Evolutionary conservation across 2,888 invertebrate species (phyloP).

Genomic region (Perizoma affinitatum): DNA sequence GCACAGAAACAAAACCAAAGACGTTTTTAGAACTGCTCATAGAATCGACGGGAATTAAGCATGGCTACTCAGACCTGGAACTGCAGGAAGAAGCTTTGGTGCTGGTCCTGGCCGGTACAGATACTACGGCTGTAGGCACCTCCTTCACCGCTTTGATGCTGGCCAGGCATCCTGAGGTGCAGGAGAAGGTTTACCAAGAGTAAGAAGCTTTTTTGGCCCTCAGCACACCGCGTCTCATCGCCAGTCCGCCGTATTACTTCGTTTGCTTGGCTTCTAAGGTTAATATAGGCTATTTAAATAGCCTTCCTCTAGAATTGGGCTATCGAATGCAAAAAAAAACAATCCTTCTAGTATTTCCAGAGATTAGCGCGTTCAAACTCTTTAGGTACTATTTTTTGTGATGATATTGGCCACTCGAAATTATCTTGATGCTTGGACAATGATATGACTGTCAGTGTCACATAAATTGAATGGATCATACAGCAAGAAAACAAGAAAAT

Average conservation of each 20-base stretch:
- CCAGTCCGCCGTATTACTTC: too few relatives aligned
- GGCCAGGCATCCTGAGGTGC: slow-evolving; percentile 50
- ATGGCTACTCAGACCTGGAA: slow-evolving; percentile 46
- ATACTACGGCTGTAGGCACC: slow-evolving; percentile 54
- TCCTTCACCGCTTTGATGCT: slow-evolving; percentile 51
- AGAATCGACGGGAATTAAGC: slow-evolving; percentile 39
- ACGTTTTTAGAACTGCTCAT: slow-evolving; percentile 55
- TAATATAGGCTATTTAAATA: too few relatives aligned
- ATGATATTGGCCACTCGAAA: too few relatives aligned
- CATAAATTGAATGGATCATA: too few relatives aligned
- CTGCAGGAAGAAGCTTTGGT: slow-evolving; percentile 55
- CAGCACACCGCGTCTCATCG: background rate
- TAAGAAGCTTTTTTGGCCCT: slow-evolving; percentile 42
- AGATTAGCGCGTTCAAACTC: too few relatives aligned
- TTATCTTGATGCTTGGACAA: too few relatives aligned
- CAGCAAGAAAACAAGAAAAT: too few relatives aligned
- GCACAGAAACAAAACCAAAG: slow-evolving; percentile 32
- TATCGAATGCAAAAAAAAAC: too few relatives aligned
- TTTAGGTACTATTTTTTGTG: too few relatives aligned
- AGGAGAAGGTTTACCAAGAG: slow-evolving; percentile 57
- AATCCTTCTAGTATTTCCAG: too few relatives aligned
- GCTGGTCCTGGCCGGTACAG: slow-evolving; percentile 56
- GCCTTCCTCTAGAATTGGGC: too few relatives aligned
- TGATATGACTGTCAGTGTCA: too few relatives aligned
- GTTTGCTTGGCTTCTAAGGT: background rate